Conservation (phyloP, 2,113 vertebrate genomes). For the Meleagris gallopavo region DNA sequence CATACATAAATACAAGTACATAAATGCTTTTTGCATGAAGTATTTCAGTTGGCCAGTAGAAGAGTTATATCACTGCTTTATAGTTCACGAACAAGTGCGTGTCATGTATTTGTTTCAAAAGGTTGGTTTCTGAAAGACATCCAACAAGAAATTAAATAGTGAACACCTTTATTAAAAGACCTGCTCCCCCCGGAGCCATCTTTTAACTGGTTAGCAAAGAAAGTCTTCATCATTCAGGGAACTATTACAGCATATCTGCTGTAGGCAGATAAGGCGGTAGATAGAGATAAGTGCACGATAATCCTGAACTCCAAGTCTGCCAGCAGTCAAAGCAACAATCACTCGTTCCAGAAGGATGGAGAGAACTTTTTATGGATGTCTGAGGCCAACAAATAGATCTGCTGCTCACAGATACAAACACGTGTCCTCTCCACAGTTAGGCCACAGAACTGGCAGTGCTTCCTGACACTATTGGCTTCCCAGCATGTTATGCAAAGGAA, state of each 20-base stretch:
- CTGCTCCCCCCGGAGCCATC: slow-evolving; percentile 4
- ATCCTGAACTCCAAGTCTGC: slow-evolving; percentile 39
- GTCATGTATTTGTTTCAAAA: neutral
- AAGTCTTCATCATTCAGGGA: neutral
- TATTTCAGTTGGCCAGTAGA: neutral
- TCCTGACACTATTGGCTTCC: slow-evolving; percentile 2
- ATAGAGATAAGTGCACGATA: slow-evolving; percentile 57
- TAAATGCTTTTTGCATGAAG: neutral
- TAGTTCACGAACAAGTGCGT: neutral
- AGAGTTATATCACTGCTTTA: neutral
- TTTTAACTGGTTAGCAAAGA: neutral
- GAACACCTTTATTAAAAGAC: neutral
- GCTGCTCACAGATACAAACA: slow-evolving; percentile 1
- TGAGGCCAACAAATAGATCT: neutral
- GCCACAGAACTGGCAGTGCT: slow-evolving; percentile 23
- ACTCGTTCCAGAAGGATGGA: neutral
- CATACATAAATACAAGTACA: neutral
- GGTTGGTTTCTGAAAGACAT: neutral
- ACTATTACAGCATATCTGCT: neutral
- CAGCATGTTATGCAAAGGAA: slow-evolving; percentile 10
- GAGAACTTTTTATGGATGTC: neutral
- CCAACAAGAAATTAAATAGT: neutral
- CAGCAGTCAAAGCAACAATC: slow-evolving; percentile 50
- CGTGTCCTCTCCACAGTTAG: neutral
- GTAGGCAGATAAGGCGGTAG: neutral